Conservation (phyloP, 2,888 invertebrate genomes). For the Sepiola atlantica region DNA sequence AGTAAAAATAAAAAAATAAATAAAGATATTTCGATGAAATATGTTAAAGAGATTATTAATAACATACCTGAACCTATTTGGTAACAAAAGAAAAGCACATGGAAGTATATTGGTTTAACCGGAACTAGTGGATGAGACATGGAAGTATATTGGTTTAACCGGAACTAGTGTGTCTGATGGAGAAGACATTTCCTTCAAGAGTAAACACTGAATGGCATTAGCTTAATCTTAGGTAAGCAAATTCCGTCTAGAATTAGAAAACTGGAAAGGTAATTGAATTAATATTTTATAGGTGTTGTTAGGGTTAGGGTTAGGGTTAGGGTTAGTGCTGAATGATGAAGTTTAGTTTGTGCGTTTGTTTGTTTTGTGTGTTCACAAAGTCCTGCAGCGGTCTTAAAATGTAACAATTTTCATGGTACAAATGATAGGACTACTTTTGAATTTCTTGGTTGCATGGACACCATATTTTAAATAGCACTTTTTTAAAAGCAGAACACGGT, state of each 20-base stretch:
- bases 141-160: background rate
- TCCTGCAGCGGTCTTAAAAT: too few relatives aligned
- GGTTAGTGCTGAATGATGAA: background rate
- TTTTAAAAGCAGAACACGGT: too few relatives aligned
- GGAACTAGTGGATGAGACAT: background rate
- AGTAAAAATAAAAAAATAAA: background rate
- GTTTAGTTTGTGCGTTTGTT: background rate
- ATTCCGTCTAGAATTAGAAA: slow-evolving; percentile 21
- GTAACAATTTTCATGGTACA: too few relatives aligned
- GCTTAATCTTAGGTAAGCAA: slow-evolving; percentile 6
- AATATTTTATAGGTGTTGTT: background rate
- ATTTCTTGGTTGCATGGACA: too few relatives aligned
- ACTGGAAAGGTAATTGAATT: slow-evolving; percentile 20
- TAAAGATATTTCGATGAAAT: background rate
- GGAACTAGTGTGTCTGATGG: background rate
- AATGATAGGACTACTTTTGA: too few relatives aligned
- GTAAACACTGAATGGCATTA: slow-evolving; percentile 32
- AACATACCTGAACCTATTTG: background rate
- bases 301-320: too few relatives aligned
- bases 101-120: background rate
- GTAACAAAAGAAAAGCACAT: background rate
- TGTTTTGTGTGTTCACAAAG: too few relatives aligned
- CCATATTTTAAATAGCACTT: too few relatives aligned
- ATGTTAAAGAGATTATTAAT: background rate
- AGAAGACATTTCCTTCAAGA: slow-evolving; percentile 32